Evolutionary conservation across 2,888 invertebrate genomes (phyloP).

Genomic region (Stenoptilia bipunctidactyla): DNA sequence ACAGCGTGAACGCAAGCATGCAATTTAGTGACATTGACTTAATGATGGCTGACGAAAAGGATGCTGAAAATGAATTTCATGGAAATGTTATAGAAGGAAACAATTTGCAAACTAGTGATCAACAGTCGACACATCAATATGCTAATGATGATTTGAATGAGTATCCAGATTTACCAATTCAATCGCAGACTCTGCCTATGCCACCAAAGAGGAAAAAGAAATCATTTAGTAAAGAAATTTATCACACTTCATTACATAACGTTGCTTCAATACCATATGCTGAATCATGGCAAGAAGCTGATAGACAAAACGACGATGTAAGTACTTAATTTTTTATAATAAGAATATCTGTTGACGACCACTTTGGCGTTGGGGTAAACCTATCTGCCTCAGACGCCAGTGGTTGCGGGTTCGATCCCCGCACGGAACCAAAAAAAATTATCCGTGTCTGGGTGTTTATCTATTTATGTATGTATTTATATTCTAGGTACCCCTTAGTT

Average conservation of each 20-base stretch:
- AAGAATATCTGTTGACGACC: too few species aligned
- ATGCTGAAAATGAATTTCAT: constrained; percentile 24
- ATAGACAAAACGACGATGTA: constrained; percentile 44
- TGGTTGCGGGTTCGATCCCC: too few species aligned
- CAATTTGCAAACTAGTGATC: constrained; percentile 48
- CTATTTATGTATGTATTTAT: too few species aligned
- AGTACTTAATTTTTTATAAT: constrained; percentile 28
- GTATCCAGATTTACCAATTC: constrained; percentile 57
- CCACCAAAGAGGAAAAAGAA: constrained; percentile 56
- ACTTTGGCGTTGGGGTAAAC: too few species aligned
- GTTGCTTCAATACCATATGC: constrained; percentile 32
- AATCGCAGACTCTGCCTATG: constrained; percentile 59
- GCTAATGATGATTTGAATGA: constrained; percentile 65
- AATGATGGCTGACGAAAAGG: constrained; percentile 55
- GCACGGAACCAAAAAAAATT: too few species aligned
- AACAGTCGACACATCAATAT: constrained; percentile 56
- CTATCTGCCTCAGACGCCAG: too few species aligned
- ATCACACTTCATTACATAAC: constrained; percentile 49
- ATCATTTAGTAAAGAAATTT: constrained; percentile 31
- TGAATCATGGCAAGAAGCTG: constrained; percentile 37
- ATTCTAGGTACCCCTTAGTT: too few species aligned
- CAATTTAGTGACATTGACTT: constrained; percentile 61
- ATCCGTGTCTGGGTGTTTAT: too few species aligned
- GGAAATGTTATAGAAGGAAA: constrained; percentile 29
- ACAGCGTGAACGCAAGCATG: constrained; percentile 48